phyloP scores from a whole-genome alignment of 23 tunicate species.

The Aplidium turbinatum region DNA sequence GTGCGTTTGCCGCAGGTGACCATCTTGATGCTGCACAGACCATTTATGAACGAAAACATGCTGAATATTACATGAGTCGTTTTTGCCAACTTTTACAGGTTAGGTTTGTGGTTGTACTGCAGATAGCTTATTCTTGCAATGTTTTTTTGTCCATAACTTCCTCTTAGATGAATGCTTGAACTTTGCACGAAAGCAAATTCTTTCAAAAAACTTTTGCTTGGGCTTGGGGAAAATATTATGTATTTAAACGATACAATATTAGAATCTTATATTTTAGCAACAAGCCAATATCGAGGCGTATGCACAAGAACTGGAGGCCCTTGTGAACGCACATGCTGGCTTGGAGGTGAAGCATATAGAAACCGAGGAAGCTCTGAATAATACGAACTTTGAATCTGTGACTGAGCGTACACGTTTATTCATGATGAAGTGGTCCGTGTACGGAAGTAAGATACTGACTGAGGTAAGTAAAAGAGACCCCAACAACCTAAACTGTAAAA shows the following conservation, averaged over 20 bases:
- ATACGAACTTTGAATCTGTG: not conserved
- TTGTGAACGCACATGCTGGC: slow-evolving; percentile 57
- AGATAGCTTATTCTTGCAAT: no score
- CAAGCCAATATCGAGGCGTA: slow-evolving; percentile 56
- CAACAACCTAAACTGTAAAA: not conserved
- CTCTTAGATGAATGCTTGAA: no score
- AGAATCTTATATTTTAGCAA: slow-evolving; percentile 11
- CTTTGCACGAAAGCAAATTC: no score
- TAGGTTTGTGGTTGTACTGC: no score
- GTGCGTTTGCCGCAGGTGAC: slow-evolving; percentile 49
- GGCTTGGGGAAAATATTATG: no score
- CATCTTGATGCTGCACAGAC: not conserved
- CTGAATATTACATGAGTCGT: slow-evolving; percentile 24
- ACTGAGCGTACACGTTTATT: slow-evolving; percentile 61
- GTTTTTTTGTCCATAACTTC: no score
- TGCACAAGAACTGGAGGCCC: slow-evolving; percentile 30
- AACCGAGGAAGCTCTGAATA: not conserved
- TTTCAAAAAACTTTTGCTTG: no score
- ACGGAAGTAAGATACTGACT: slow-evolving; percentile 83
- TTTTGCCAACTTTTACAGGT: slow-evolving; percentile 63
- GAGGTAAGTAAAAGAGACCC: slow-evolving; percentile 47
- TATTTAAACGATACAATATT: no score
- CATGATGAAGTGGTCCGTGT: slow-evolving; percentile 88
- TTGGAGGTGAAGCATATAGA: slow-evolving; percentile 15
- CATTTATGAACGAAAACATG: slow-evolving; percentile 5